Evolutionary conservation across 2,888 invertebrate species (phyloP).

Genomic region (Drosophila demipolita): DNA sequence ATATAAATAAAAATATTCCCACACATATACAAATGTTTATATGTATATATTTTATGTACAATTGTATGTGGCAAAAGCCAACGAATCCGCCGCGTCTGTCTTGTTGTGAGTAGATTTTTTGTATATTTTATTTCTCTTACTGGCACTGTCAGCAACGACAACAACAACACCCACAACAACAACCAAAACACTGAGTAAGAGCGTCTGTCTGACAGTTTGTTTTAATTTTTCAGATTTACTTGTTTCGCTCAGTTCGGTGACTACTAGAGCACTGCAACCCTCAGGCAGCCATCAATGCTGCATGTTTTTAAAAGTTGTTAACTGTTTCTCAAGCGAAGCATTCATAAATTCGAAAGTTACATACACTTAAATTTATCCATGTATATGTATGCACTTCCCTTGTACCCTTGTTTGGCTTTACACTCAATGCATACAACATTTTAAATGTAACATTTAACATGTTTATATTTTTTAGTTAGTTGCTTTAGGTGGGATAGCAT

Average conservation of each 20-base stretch:
- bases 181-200: slow-evolving; percentile 4
- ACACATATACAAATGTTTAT: slow-evolving; percentile 5
- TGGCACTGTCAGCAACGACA: slow-evolving; percentile 25
- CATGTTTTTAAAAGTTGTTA: slow-evolving; percentile 57
- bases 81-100: slow-evolving; percentile 39
- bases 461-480: slow-evolving; percentile 9
- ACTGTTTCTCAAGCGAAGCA: slow-evolving; percentile 46
- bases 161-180: background rate
- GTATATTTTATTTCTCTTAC: slow-evolving; percentile 29
- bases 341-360: slow-evolving; percentile 54
- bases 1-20: slow-evolving; percentile 43
- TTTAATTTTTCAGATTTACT: slow-evolving; percentile 77
- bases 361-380: slow-evolving; percentile 1
- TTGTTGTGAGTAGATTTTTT: slow-evolving; percentile 14
- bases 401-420: background rate
- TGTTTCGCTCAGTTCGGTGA: slow-evolving; percentile 49
- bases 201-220: slow-evolving; percentile 64
- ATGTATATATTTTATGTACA: background rate
- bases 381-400: background rate
- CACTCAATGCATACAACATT: slow-evolving; percentile 33
- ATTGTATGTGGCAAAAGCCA: slow-evolving; percentile 18
- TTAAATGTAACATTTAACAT: slow-evolving; percentile 10
- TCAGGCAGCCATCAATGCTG: slow-evolving; percentile 54
- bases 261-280: slow-evolving; percentile 32
- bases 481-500: background rate